Evolutionary conservation across 2,113 vertebrate genomes (phyloP), one percentile per base, ranked within the genome.

Genomic region (Stigmatopora argus): DNA sequence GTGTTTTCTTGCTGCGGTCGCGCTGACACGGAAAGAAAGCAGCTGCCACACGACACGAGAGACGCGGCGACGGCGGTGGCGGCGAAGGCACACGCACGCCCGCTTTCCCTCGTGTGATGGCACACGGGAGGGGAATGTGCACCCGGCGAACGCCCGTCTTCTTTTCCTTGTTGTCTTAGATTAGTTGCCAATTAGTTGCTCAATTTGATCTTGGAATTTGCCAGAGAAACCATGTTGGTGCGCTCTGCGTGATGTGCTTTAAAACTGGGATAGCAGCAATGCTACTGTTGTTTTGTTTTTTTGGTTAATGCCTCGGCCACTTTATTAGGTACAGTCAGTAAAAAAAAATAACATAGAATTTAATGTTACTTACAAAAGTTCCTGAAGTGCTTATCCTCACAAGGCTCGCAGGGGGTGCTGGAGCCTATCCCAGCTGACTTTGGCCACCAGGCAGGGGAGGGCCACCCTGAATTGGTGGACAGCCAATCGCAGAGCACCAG

Each of bases 21-120:
- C 45, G n/a, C 45, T 64, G 47, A 51, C 62, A 31, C 62, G n/a
- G 62, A 64, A 26, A 34, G 62, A 64, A 26, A 64, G 26, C 62
- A 48, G 62, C 62, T 64, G 62, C 62, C 17, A 3, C 46, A 48
- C 62, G 34, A 64, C 62, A 64, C 17, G 7, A 64, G 26, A 34
- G 14, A 18, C 31, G 49, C 45, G n/a, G 49, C n/a, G n/a, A n/a
- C n/a, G n/a, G n/a, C n/a, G n/a, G n/a, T n/a, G n/a, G n/a, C 62
- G 34, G 26, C 31, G 26, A 48, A n/a, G 45, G 51, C 56, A 58
- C 31, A 58, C 56, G 31, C 56, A 58, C 31, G 18, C 11, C 18
- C 34, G 7, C 19, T n/a, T 19, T 53, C 31, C 23, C 23, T 56
- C 15, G 13, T 23, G 23, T 17, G 53, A 56, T 56, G 23, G 15